A percentile compares a stretch with the other conserved stretches of the same genome.
Conservation (phyloP, 2,888 invertebrate genomes). For the Coecobrya sp. region DNA sequence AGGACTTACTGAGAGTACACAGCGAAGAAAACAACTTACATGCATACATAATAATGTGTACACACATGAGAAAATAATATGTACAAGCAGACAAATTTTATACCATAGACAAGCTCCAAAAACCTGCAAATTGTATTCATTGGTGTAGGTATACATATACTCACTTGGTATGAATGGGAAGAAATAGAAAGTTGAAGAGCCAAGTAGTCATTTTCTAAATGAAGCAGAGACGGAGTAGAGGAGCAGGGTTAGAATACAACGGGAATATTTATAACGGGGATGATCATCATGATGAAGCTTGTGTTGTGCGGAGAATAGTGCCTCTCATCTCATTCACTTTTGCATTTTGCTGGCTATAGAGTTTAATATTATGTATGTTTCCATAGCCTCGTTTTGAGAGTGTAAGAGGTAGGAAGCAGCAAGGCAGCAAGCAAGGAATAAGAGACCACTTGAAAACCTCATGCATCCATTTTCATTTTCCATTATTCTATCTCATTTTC, state of each 20-base stretch:
- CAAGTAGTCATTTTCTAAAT: conserved; percentile 74
- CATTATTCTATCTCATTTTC: conserved; percentile 70
- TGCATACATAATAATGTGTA: background rate
- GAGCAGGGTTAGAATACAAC: background rate
- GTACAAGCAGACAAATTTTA: background rate
- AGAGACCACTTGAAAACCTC: conserved; percentile 73
- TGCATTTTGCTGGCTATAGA: background rate
- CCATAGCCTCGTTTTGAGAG: background rate
- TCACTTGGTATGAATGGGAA: conserved; percentile 16
- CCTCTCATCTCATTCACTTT: conserved; percentile 18
- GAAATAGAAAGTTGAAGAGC: conserved; percentile 60
- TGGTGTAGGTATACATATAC: background rate
- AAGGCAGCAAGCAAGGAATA: conserved; percentile 52
- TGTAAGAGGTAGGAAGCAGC: background rate
- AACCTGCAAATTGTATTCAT: background rate
- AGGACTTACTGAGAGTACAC: background rate
- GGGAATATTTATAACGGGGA: background rate
- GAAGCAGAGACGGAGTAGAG: conserved; percentile 45
- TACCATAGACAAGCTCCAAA: background rate
- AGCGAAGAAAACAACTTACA: background rate
- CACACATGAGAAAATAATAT: background rate
- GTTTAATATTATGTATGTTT: background rate
- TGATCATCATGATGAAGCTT: conserved; percentile 17
- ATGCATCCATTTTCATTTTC: conserved; percentile 73
- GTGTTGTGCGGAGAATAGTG: background rate